phyloP scores from a whole-genome alignment of 1,140 invertebrate genomes.

The Macrostomum lignano region DNA sequence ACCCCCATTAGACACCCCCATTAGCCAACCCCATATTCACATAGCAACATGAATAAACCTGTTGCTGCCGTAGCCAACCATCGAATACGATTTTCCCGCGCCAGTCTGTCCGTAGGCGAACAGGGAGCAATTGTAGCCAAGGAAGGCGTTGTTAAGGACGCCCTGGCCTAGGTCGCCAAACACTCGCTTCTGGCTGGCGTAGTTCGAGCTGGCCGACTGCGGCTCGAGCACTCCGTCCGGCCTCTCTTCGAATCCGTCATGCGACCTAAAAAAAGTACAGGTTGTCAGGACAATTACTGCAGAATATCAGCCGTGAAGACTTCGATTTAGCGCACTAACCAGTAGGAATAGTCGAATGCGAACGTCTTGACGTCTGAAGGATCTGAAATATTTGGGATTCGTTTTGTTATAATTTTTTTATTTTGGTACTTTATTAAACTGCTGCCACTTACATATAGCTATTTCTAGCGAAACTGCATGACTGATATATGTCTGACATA shows the following conservation, averaged over 20 bases:
- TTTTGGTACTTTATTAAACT: constrained; percentile 23
- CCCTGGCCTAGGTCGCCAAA: constrained; percentile 31
- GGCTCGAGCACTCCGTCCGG: constrained; percentile 23
- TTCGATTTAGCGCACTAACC: background rate
- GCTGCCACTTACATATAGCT: no score
- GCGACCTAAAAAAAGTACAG: constrained; percentile 8
- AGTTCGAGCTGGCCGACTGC: constrained; percentile 9
- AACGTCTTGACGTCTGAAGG: background rate
- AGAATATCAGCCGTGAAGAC: no score
- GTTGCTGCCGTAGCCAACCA: constrained; percentile 14
- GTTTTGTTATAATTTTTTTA: background rate
- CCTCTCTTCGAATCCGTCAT: constrained; percentile 29
- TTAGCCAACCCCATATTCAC: no score
- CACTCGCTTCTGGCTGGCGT: constrained; percentile 20
- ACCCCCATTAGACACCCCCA: no score
- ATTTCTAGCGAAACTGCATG: no score
- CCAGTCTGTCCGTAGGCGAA: constrained; percentile 36
- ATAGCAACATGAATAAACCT: constrained; percentile 8
- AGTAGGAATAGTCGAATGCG: constrained; percentile 2
- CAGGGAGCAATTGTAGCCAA: constrained; percentile 33
- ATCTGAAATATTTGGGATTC: constrained; percentile 1
- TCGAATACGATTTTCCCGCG: constrained; percentile 34
- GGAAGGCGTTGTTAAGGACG: constrained; percentile 32
- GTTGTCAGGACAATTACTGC: background rate
- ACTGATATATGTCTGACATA: no score